Conservation (phyloP, 2,888 invertebrate species). For the Drosophila nr. fundita region DNA sequence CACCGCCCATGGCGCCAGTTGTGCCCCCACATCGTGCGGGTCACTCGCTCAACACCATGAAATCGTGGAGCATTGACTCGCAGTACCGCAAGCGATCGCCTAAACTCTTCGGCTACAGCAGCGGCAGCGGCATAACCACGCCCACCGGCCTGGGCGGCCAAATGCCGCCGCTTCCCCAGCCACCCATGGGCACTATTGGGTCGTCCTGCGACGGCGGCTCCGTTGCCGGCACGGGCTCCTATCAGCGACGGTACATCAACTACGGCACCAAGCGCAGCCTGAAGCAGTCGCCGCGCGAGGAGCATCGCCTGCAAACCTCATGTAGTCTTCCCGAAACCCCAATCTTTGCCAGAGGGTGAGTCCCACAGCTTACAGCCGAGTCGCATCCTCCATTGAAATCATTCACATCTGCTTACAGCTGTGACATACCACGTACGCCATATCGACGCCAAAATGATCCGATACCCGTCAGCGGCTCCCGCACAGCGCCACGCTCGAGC, state of each 20-base stretch:
- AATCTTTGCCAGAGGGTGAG: constrained; percentile 91
- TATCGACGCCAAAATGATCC: constrained; percentile 87
- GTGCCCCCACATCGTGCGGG: constrained; percentile 89
- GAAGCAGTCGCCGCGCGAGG: constrained; percentile 87
- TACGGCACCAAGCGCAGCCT: constrained; percentile 85
- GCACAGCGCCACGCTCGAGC: constrained; percentile 87
- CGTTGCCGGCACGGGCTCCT: constrained; percentile 85
- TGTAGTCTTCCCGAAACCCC: constrained; percentile 95
- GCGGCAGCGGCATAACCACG: constrained; percentile 80
- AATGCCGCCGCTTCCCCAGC: constrained; percentile 65
- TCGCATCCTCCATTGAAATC: neutral
- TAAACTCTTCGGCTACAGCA: constrained; percentile 86
- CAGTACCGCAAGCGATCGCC: constrained; percentile 88
- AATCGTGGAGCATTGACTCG: constrained; percentile 94
- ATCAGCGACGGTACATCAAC: constrained; percentile 84
- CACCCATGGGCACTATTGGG: constrained; percentile 49
- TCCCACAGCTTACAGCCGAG: neutral
- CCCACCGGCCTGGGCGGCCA: constrained; percentile 72
- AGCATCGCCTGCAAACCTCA: constrained; percentile 90
- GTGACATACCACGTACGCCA: constrained; percentile 93
- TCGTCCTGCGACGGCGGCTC: constrained; percentile 60
- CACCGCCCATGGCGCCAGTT: constrained; percentile 86
- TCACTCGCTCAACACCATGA: constrained; percentile 89
- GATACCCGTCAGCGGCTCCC: constrained; percentile 84
- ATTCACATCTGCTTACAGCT: constrained; percentile 78